phyloP scores from a whole-genome alignment of 2,888 invertebrate species.

The Podabrus alpinus region DNA sequence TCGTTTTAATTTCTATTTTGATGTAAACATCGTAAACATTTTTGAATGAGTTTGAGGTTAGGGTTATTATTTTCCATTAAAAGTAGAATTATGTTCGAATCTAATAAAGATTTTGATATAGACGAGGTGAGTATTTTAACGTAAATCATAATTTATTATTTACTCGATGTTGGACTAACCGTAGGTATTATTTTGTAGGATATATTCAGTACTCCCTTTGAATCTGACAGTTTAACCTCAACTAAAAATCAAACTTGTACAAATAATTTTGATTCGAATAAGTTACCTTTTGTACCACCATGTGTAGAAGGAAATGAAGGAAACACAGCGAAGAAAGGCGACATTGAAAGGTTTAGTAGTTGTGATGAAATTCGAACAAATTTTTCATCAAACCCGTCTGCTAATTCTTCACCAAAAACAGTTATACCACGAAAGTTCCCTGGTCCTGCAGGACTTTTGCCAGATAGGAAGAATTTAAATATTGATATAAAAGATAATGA shows the following conservation, averaged over 20 bases:
- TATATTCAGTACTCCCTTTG: background rate
- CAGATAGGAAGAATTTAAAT: slow-evolving; percentile 26
- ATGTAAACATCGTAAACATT: background rate
- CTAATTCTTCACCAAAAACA: slow-evolving; percentile 11
- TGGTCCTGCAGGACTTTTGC: slow-evolving; percentile 42
- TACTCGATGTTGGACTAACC: background rate
- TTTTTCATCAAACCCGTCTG: background rate
- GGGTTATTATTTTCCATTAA: background rate
- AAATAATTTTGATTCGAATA: background rate
- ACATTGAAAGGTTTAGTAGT: background rate
- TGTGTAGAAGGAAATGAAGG: background rate
- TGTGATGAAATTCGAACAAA: background rate
- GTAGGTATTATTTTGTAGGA: background rate
- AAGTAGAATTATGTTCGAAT: slow-evolving; percentile 8
- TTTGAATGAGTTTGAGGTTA: background rate
- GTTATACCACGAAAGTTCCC: slow-evolving; percentile 41
- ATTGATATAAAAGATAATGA: slow-evolving; percentile 18
- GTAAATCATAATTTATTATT: background rate
- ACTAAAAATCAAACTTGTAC: background rate
- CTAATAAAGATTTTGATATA: slow-evolving; percentile 7
- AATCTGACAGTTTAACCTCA: background rate
- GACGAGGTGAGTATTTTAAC: background rate
- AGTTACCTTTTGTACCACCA: background rate
- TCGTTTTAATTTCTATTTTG: no score
- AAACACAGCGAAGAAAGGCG: background rate